phyloP scores from a whole-genome alignment of 2,888 invertebrate genomes.

The Tineola bisselliella region DNA sequence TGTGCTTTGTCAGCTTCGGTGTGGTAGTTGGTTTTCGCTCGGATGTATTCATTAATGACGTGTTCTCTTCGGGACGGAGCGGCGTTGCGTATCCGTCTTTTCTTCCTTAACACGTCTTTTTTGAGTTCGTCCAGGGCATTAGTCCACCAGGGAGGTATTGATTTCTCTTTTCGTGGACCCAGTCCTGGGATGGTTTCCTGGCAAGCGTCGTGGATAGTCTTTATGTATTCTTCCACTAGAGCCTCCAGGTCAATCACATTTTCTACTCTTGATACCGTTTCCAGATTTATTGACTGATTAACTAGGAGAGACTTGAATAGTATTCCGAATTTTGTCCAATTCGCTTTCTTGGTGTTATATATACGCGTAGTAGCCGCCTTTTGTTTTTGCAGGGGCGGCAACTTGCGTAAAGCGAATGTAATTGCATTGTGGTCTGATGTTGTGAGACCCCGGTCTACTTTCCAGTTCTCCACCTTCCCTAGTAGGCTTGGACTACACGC shows the following conservation, averaged over 20 bases:
- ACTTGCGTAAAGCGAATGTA: conserved; percentile 16
- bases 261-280: conserved; percentile 13
- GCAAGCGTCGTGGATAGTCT: too few species aligned
- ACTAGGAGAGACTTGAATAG: neutral
- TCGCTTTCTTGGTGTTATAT: conserved; percentile 17
- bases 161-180: too few species aligned
- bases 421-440: conserved; percentile 23
- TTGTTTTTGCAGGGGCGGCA: conserved; percentile 6
- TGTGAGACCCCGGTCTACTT: conserved; percentile 16
- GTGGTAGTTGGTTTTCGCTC: neutral
- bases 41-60: neutral
- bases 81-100: neutral
- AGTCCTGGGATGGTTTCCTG: too few species aligned
- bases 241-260: too few species aligned
- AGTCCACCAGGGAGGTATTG: neutral
- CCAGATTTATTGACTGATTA: neutral
- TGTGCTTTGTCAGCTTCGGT: neutral
- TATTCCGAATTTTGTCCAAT: conserved; percentile 5
- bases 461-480: conserved; percentile 18
- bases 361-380: conserved; percentile 18
- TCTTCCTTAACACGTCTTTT: neutral
- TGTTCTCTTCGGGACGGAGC: neutral
- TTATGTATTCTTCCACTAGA: conserved; percentile 16
- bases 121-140: conserved; percentile 13
- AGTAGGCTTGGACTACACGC: conserved; percentile 17